Evolutionary conservation across 2,888 invertebrate genomes (phyloP), one percentile per base, ranked within the genome.

Genomic region (Limnephilus lunatus): DNA sequence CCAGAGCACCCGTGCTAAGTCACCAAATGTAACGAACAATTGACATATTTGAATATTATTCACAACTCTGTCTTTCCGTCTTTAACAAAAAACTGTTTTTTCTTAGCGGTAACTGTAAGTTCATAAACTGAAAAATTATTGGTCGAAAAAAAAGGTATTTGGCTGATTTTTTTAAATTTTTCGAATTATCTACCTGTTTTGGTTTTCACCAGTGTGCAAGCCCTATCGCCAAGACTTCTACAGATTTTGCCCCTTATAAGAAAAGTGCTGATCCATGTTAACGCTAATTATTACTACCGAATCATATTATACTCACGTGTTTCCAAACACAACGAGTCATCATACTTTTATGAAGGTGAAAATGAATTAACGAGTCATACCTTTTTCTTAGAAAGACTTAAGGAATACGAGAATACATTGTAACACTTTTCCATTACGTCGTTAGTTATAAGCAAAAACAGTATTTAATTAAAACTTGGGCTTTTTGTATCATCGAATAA

Each of bases 231-330:
- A 68, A 68, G 53, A 68, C 25, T 68, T 68, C 25, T 68, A 25
- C 7, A 83, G 83, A 83, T 32, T 19, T 19, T 35, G 15, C 83
- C 83, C 32, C 35, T 15, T 15, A 83, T n/a, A 83, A 83, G 83
- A 83, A 68, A 83, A 83, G 83, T 83, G 83, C 83, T 83, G 83
- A 35, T 83, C 83, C 83, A 32, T 83, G 83, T 83, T 83, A 82
- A 83, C 35, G 25, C 32, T 83, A 83, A 83, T 32, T 83, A 83
- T 31, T 83, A 83, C 12, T 19, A 68, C 53, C 53, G 25, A 68
- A 68, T 68, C 53, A 25, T 68, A 68, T 19, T 68, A 68, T 68
- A 5, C 53, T 68, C 53, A 25, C 19, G 53, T 68, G 53, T 68
- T 19, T 68, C 53, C 25, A 68, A 68, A 68, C 53, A 68, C 15